phyloP scores from a whole-genome alignment of 2,888 invertebrate species.

The Prosopocoilus inquinatus region DNA sequence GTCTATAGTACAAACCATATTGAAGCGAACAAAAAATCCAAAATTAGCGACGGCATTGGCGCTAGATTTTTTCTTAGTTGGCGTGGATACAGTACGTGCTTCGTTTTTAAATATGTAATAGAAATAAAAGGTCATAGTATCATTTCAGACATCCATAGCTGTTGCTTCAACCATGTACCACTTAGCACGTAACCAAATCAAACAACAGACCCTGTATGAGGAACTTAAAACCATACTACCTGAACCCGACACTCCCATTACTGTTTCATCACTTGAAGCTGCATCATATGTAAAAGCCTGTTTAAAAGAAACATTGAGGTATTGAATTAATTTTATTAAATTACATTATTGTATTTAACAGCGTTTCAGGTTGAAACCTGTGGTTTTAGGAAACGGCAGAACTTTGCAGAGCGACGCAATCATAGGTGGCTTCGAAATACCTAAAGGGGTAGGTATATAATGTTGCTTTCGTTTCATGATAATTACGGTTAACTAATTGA shows the following conservation, averaged over 20 bases:
- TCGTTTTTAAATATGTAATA: not conserved
- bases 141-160: constrained; percentile 66
- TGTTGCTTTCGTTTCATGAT: not conserved
- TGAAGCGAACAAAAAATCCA: constrained; percentile 57
- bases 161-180: constrained; percentile 73
- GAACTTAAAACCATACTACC: constrained; percentile 63
- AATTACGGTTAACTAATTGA: constrained; percentile 21
- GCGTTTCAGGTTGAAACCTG: constrained; percentile 70
- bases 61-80: constrained; percentile 74
- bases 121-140: not conserved
- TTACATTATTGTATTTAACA: constrained; percentile 1
- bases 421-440: constrained; percentile 74
- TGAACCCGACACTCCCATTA: constrained; percentile 53
- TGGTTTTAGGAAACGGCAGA: constrained; percentile 77
- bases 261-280: constrained; percentile 60
- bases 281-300: constrained; percentile 73
- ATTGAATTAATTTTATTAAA: constrained; percentile 58
- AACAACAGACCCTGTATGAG: constrained; percentile 62
- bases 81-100: constrained; percentile 68
- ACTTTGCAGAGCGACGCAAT: constrained; percentile 40
- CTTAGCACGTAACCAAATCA: constrained; percentile 67
- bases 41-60: constrained; percentile 70
- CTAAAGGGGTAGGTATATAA: constrained; percentile 65
- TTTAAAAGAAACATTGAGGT: constrained; percentile 75
- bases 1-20: constrained; percentile 59